Percentiles rank a stretch among this genome's conserved stretches.
These are phyloP conservation scores for Catagonus wagneri DNA, from an alignment of 2,113 vertebrate genomes.

Conservation along the genomic window DNA sequence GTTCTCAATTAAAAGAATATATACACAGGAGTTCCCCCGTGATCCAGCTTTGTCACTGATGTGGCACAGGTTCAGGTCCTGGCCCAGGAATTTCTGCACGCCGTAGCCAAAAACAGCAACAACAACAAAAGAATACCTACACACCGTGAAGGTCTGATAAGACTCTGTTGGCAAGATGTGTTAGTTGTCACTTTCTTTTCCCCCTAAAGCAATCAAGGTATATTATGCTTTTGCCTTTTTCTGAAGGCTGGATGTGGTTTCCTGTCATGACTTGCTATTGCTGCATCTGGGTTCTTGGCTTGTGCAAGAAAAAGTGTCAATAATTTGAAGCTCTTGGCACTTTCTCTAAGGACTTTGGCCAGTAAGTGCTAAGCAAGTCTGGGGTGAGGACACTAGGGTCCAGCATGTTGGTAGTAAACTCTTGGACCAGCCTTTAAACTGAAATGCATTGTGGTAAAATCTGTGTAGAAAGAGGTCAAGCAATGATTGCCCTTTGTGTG, in stretches of 20 bases:
- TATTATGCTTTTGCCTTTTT: neutral
- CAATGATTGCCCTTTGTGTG: neutral
- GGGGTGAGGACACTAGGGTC: constrained; percentile 36
- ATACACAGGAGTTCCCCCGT: too few species aligned
- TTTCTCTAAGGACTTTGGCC: constrained; percentile 51
- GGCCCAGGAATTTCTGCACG: too few species aligned
- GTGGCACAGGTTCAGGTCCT: too few species aligned
- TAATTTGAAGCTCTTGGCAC: constrained; percentile 60
- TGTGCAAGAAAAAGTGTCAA: constrained; percentile 41
- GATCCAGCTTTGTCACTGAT: too few species aligned
- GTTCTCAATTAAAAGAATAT: neutral
- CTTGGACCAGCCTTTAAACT: neutral
- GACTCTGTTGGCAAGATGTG: neutral
- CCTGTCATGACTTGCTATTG: neutral
- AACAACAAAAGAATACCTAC: neutral
- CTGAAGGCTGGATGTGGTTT: neutral
- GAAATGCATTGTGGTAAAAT: constrained; percentile 44
- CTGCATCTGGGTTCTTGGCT: neutral
- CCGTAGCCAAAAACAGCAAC: too few species aligned
- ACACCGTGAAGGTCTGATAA: neutral
- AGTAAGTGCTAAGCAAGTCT: constrained; percentile 34
- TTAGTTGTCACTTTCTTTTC: neutral
- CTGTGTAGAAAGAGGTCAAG: neutral
- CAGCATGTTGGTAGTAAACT: neutral
- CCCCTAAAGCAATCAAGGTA: neutral